phyloP scores from a whole-genome alignment of 2,888 invertebrate genomes.

The Incurvaria masculella region DNA sequence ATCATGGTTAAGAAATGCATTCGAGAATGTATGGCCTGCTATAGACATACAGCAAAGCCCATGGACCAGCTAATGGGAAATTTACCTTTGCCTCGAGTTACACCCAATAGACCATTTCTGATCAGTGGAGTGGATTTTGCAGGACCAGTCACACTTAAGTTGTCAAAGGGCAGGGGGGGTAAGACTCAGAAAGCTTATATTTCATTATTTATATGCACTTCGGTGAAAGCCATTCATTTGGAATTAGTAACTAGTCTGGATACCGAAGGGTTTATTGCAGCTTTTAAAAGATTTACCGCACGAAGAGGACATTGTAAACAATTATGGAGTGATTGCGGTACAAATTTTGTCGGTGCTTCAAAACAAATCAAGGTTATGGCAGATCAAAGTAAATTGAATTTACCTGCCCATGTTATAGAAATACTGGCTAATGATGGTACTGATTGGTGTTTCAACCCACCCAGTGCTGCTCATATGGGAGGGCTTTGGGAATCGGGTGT shows the following conservation, averaged over 20 bases:
- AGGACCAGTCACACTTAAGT: not conserved
- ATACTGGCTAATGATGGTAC: not conserved
- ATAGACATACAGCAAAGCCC: not conserved
- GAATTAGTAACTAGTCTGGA: not conserved
- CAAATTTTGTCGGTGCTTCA: not conserved
- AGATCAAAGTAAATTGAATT: not conserved
- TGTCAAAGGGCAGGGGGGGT: not conserved
- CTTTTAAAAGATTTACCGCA: not conserved
- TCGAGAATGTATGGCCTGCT: not conserved
- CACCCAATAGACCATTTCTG: not conserved
- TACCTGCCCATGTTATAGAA: not conserved
- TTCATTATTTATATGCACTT: not conserved
- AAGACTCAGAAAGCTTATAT: not conserved
- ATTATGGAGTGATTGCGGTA: not conserved
- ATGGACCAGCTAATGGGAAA: not conserved
- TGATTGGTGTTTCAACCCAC: not conserved
- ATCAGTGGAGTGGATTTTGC: not conserved
- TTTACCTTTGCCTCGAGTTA: not conserved
- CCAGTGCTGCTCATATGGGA: not conserved
- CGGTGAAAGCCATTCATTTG: not conserved
- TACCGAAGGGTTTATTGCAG: not conserved
- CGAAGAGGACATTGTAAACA: not conserved
- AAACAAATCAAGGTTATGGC: not conserved
- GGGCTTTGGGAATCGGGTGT: too few species aligned
- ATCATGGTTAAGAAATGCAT: not conserved